A percentile compares a stretch with the other conserved stretches of the same genome.
Conservation (phyloP, 2,113 vertebrate genomes). For the Zosterops borbonicus region DNA sequence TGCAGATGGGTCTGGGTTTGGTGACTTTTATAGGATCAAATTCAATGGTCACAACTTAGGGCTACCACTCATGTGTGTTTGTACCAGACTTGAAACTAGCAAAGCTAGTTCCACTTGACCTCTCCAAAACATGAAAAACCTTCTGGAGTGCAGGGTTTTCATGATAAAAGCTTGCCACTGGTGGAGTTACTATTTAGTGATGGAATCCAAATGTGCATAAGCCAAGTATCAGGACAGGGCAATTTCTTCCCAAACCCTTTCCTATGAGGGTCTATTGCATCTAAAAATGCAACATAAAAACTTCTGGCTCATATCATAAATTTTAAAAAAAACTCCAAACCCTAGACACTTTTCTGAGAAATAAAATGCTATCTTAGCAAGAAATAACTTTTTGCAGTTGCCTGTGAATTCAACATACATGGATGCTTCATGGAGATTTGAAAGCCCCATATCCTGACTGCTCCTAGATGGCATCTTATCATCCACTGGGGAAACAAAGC, state of each 20-base stretch:
- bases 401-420: slow-evolving; percentile 78
- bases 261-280: not conserved
- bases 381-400: not conserved
- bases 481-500: slow-evolving; percentile 92
- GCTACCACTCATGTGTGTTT: not conserved
- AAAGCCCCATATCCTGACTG: slow-evolving; percentile 87
- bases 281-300: not conserved
- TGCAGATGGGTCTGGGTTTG: not conserved
- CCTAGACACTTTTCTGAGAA: not conserved
- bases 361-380: not conserved
- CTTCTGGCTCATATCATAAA: not conserved
- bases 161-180: not conserved
- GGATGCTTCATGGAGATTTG: slow-evolving; percentile 93
- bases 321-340: not conserved
- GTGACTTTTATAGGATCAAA: not conserved
- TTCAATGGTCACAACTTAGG: not conserved
- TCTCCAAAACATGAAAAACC: not conserved
- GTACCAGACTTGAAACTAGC: not conserved
- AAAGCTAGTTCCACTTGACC: not conserved
- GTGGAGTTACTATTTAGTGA: not conserved
- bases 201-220: not conserved
- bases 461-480: slow-evolving; percentile 83
- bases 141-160: not conserved
- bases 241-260: not conserved
- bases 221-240: not conserved